Evolutionary conservation across 2,888 invertebrate species (phyloP), one percentile per base, ranked within the genome.

Genomic region (Papilio elwesi): DNA sequence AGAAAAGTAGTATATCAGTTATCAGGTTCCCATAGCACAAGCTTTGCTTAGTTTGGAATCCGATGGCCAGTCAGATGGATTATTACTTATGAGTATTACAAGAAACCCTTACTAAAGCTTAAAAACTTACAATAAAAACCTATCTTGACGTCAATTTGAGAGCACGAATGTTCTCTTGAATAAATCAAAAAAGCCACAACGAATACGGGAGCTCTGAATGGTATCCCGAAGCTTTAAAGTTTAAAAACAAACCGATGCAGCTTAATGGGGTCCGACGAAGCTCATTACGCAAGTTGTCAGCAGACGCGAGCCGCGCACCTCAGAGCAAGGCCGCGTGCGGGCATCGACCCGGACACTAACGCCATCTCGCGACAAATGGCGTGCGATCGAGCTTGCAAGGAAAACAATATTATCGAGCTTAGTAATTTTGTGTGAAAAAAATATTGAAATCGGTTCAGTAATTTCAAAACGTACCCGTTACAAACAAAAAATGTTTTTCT

Each of bases 251-350:
- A 65, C 48, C 63, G 64, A 70, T 68, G 12, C 53, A 55, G n/a
- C 59, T 70, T 71, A 74, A 74, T 75, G 71, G 73, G 26, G 26
- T 26, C 26, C 52, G 68, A 71, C 70, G 66, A 62, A 59, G 75
- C 71, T 75, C 76, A 78, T 80, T 80, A 80, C 80, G 80, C 80
- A 80, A 78, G 79, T 74, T 66, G 76, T 75, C 74, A 53, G 75
- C 78, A 77, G 79, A 79, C 78, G 80, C 77, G 76, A 74, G 76
- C 80, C 77, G 80, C 76, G 78, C 64, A 51, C 69, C 75, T 63
- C 71, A 77, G 76, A 71, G 79, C 82, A 82, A 82, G 81, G 82
- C 81, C 78, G 77, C 70, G 48, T 7, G 76, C 59, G 83, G 72
- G 74, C 81, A 71, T 73, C 77, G 80, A 82, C 81, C 82, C 75